phyloP scores from a whole-genome alignment of 2,113 vertebrate species.

The Aepyceros melampus region DNA sequence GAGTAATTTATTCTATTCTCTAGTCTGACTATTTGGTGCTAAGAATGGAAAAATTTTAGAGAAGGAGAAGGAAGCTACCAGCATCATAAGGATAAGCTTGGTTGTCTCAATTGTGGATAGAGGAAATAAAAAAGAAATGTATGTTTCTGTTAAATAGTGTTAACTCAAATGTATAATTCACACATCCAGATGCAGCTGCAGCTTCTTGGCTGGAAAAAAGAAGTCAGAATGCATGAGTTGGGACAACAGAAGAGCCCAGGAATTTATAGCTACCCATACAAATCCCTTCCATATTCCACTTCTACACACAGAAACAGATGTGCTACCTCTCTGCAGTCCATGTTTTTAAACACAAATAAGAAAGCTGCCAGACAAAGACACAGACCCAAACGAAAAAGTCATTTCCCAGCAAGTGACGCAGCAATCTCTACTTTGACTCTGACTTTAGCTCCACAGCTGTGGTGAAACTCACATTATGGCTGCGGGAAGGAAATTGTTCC shows the following conservation, averaged over 20 bases:
- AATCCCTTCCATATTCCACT: not conserved
- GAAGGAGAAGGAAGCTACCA: not conserved
- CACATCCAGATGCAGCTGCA: conserved; percentile 29
- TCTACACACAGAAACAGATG: conserved; percentile 39
- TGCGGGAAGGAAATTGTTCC: conserved; percentile 57
- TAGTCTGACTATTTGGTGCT: not conserved
- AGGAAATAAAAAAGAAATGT: not conserved
- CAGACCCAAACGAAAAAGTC: conserved; percentile 15
- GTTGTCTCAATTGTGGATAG: not conserved
- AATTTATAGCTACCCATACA: not conserved
- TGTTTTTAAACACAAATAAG: conserved; percentile 54
- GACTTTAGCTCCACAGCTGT: conserved; percentile 55
- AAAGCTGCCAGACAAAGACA: conserved; percentile 53
- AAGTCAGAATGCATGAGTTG: not conserved
- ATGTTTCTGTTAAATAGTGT: conserved; percentile 1
- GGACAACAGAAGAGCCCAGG: not conserved
- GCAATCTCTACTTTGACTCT: conserved; percentile 46
- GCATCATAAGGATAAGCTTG: not conserved
- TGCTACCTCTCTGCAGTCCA: not conserved
- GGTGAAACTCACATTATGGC: conserved; percentile 11
- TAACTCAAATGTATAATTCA: conserved; percentile 6
- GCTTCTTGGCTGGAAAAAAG: not conserved
- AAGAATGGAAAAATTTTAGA: not conserved
- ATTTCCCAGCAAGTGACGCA: conserved; percentile 16
- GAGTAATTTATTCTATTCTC: not conserved